A percentile compares a stretch with the other conserved stretches of the same genome.
These are phyloP conservation scores for Papilio machaon DNA, from an alignment of 1,140 invertebrate genomes.

Conservation along the genomic window DNA sequence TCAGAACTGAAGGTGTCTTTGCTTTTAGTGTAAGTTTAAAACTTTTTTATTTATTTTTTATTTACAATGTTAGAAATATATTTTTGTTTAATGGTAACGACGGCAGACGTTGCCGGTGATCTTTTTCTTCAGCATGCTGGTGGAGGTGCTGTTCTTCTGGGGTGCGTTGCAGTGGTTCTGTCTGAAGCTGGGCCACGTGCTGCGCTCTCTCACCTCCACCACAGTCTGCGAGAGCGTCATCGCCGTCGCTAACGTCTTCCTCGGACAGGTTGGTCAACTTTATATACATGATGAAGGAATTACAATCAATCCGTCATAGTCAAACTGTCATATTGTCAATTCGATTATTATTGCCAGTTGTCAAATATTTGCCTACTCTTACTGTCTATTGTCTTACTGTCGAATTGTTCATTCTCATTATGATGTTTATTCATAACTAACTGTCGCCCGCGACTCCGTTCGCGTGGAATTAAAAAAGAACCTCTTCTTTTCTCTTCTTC, in stretches of 20 bases:
- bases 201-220: slow-evolving; percentile 90
- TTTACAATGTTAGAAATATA: no score
- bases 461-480: no score
- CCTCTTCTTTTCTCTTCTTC: no score
- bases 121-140: slow-evolving; percentile 94
- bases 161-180: slow-evolving; percentile 95
- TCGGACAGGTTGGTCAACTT: slow-evolving; percentile 88
- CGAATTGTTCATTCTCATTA: no score
- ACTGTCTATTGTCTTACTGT: no score
- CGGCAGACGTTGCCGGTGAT: slow-evolving; percentile 91
- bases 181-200: slow-evolving; percentile 89
- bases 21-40: slow-evolving; percentile 88
- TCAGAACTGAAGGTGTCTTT: slow-evolving; percentile 85
- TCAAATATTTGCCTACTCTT: no score
- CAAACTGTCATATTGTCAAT: background rate
- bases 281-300: no score
- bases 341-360: background rate
- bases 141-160: slow-evolving; percentile 93
- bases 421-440: no score
- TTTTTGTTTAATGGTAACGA: background rate
- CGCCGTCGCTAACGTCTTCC: slow-evolving; percentile 94
- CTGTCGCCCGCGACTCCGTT: no score
- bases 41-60: background rate
- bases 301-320: background rate
- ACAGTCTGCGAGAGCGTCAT: slow-evolving; percentile 96